phyloP scores from a whole-genome alignment of 2,113 vertebrate genomes.

The Origma solitaria region DNA sequence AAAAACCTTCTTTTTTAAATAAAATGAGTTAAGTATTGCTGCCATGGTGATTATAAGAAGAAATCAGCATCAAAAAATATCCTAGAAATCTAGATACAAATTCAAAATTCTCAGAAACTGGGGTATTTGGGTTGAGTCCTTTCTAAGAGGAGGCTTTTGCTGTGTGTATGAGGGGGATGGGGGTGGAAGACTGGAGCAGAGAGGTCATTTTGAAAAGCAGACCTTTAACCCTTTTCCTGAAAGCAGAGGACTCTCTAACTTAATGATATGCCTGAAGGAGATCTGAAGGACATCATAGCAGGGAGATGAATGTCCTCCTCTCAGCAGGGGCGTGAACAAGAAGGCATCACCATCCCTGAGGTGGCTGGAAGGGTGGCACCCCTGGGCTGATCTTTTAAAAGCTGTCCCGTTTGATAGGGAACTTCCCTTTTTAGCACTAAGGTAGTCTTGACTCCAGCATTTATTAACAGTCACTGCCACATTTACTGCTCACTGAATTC shows the following conservation, averaged over 20 bases:
- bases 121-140: not conserved
- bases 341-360: not conserved
- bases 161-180: not conserved
- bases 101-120: not conserved
- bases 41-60: conserved; percentile 21
- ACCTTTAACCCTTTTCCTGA: not conserved
- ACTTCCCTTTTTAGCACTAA: not conserved
- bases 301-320: not conserved
- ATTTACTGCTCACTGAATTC: conserved; percentile 51
- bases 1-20: not conserved
- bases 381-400: not conserved
- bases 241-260: not conserved
- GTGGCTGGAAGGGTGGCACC: not conserved
- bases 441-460: not conserved
- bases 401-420: not conserved
- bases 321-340: not conserved
- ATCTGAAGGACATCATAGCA: not conserved
- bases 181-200: not conserved
- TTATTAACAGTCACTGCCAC: conserved; percentile 32
- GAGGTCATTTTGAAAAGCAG: not conserved
- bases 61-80: not conserved
- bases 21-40: conserved; percentile 34
- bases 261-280: not conserved
- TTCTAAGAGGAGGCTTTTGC: not conserved
- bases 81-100: not conserved